A percentile compares a stretch with the other conserved stretches of the same genome.
Evolutionary conservation across 92 coral and sea anemone genomes (phyloP).

Genomic region (Bergia sp.): DNA sequence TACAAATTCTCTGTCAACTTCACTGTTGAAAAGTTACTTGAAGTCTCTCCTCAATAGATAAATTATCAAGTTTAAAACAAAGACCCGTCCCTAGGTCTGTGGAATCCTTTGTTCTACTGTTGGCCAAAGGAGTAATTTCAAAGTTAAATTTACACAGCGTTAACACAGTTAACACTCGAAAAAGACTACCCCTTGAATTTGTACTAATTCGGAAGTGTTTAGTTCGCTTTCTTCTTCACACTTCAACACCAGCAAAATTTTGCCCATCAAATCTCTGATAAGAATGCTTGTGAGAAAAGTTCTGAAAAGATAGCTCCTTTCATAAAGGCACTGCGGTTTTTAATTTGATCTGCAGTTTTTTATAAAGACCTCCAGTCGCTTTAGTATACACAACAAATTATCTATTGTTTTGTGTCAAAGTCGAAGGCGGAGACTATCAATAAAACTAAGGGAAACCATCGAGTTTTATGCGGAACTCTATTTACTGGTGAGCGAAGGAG

Average conservation of each 20-base stretch:
- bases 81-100: conserved; percentile 54
- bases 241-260: conserved; percentile 42
- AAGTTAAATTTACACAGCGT: conserved; percentile 51
- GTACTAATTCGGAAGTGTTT: conserved; percentile 43
- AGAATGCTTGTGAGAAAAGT: conserved; percentile 21
- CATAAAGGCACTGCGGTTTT: conserved; percentile 33
- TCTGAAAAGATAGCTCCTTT: conserved; percentile 36
- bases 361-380: conserved; percentile 66
- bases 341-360: conserved; percentile 64
- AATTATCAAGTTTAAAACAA: conserved; percentile 79
- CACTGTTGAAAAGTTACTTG: conserved; percentile 78
- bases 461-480: conserved; percentile 22
- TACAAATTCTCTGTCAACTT: conserved; percentile 71
- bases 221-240: conserved; percentile 35
- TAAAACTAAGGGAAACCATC: conserved; percentile 32
- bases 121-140: conserved; percentile 53
- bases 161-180: conserved; percentile 55
- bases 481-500: conserved; percentile 41
- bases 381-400: conserved; percentile 84
- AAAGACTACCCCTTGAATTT: conserved; percentile 53
- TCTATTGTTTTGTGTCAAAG: conserved; percentile 78
- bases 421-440: conserved; percentile 89
- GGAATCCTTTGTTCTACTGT: conserved; percentile 57
- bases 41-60: conserved; percentile 68
- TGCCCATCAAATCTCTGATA: conserved; percentile 6